A percentile compares a stretch with the other conserved stretches of the same genome.
phyloP scores from a whole-genome alignment of 2,888 invertebrate genomes.

The Podabrus alpinus region DNA sequence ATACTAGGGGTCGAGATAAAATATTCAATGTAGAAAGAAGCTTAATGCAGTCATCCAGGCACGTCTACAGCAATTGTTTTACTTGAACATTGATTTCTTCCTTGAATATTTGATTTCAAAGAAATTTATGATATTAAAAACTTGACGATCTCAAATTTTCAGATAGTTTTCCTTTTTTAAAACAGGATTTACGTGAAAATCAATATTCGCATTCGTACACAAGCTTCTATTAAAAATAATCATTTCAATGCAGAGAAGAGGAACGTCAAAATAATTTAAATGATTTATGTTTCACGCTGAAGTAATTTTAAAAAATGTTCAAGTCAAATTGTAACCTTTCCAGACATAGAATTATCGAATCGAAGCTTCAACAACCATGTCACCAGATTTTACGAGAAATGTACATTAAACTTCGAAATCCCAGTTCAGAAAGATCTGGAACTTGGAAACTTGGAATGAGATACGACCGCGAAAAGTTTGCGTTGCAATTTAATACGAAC shows the following conservation, averaged over 20 bases:
- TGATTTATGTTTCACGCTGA: not conserved
- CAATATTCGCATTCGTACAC: not conserved
- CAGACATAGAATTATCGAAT: slow-evolving; percentile 25
- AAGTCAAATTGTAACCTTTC: slow-evolving; percentile 28
- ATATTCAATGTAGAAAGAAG: slow-evolving; percentile 27
- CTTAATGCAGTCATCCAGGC: slow-evolving; percentile 30
- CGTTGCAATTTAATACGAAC: slow-evolving; percentile 24
- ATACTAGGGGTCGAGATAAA: slow-evolving; percentile 25
- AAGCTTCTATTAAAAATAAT: not conserved
- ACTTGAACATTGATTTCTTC: slow-evolving; percentile 28
- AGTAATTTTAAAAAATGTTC: slow-evolving; percentile 10
- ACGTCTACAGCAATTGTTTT: slow-evolving; percentile 30
- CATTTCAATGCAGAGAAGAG: not conserved
- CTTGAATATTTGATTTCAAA: slow-evolving; percentile 22
- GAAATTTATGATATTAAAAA: slow-evolving; percentile 12
- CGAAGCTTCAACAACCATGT: slow-evolving; percentile 29
- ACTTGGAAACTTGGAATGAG: slow-evolving; percentile 24
- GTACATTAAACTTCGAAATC: slow-evolving; percentile 30
- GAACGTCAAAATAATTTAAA: not conserved
- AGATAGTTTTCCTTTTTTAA: not conserved
- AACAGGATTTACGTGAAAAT: not conserved
- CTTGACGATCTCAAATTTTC: not conserved
- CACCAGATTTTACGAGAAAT: slow-evolving; percentile 30
- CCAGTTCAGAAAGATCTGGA: slow-evolving; percentile 28
- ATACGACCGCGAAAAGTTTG: slow-evolving; percentile 29